Evolutionary conservation across 2,113 vertebrate species (phyloP), one percentile per base, ranked within the genome.

Genomic region (Baryphthengus martii): DNA sequence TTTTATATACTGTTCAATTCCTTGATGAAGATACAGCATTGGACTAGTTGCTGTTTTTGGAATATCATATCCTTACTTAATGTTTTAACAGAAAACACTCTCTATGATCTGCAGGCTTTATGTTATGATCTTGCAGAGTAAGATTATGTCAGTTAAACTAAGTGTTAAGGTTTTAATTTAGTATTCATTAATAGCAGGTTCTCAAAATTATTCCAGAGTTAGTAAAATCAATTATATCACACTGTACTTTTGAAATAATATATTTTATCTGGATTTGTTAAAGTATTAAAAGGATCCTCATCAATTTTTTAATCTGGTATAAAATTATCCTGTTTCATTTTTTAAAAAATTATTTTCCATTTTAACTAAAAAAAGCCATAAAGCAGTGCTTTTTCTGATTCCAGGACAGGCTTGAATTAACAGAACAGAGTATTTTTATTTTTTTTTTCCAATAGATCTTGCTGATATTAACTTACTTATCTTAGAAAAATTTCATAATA

Each of bases 71-170:
- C 31, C 67, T 55, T 74, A 50, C 24, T 83, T 83, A 7, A 17
- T 74, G 40, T 84, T 96, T 93, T 88, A 24, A 68, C 61, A 75
- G 91, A 84, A 85, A 85, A 94, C 65, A 77, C n/a, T 73, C 17
- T 61, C 59, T 59, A 33, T 66, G n/a, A 94, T 50, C 70, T 3
- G 19, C 33, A 37, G 39, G 45, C 74, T 89, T 91, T 61, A 23
- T 45, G 59, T 63, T 72, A 73, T 5, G 25, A 17, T 17, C 93
- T 72, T 65, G 31, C 1, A 4, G 59, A 89, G 15, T 61, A 24
- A 73, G 42, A 75, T n/a, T 55, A 74, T 56, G 18, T 53, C 75
- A 50, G 53, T 70, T 87, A 55, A 92, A 1, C 5, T 70, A 20
- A 82, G 35, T 11, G 13, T 83, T 83, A 67, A 74, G 50, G 40